phyloP scores from a whole-genome alignment of 1,140 invertebrate genomes.

The Sinonovacula constricta region DNA sequence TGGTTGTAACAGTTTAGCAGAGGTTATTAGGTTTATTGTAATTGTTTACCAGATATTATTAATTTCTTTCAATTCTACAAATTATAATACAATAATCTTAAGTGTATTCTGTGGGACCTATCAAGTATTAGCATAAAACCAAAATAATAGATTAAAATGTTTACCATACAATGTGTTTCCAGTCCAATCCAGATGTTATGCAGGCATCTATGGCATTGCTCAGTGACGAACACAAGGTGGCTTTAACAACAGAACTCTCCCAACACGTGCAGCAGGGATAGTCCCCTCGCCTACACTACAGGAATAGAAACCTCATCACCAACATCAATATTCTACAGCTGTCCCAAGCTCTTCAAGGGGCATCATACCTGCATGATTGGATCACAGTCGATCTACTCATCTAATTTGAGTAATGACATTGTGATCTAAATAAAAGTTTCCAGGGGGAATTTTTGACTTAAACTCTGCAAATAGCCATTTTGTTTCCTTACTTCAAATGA shows the following conservation, averaged over 20 bases:
- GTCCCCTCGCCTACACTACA: too few relatives aligned
- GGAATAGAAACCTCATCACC: background rate
- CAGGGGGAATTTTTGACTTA: too few relatives aligned
- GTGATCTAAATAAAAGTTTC: background rate
- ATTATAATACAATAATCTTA: background rate
- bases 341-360: too few relatives aligned
- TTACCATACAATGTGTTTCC: constrained; percentile 68
- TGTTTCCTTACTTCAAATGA: too few relatives aligned
- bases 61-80: background rate
- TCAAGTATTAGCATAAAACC: background rate
- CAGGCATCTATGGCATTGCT: constrained; percentile 88
- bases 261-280: constrained; percentile 12
- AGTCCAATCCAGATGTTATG: constrained; percentile 89
- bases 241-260: constrained; percentile 80
- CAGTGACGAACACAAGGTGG: constrained; percentile 88
- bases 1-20: background rate
- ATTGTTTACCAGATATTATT: background rate
- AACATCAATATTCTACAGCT: background rate
- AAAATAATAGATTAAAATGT: constrained; percentile 1
- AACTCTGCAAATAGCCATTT: too few relatives aligned
- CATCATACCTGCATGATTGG: background rate
- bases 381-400: background rate
- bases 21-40: background rate
- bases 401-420: background rate
- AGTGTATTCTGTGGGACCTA: background rate